Evolutionary conservation across 2,888 invertebrate species (phyloP).

Genomic region (Altica lythri): DNA sequence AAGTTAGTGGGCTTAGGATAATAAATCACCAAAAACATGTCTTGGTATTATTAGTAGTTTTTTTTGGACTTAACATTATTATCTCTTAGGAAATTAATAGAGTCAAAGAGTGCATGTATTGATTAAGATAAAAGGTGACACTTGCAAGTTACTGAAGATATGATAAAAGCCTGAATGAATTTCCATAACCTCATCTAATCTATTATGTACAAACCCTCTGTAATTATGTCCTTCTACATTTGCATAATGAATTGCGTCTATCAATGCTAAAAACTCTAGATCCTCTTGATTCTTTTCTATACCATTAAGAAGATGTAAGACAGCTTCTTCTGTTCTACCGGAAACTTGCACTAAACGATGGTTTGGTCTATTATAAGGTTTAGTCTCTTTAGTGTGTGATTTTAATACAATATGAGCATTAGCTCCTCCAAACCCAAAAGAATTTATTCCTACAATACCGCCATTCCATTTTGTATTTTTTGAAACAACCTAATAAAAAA

Average conservation of each 20-base stretch:
- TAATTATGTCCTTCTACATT: constrained; percentile 73
- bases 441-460: constrained; percentile 64
- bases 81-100: too few species aligned
- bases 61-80: too few species aligned
- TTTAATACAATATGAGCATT: constrained; percentile 60
- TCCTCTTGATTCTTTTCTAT: constrained; percentile 64
- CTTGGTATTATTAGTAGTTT: too few species aligned
- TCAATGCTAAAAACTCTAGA: constrained; percentile 70
- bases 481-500: constrained; percentile 57
- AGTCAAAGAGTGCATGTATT: too few species aligned
- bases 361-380: constrained; percentile 2
- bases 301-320: constrained; percentile 64
- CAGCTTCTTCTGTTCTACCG: constrained; percentile 76
- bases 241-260: constrained; percentile 70
- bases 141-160: too few species aligned
- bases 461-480: constrained; percentile 59
- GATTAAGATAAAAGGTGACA: too few species aligned
- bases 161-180: too few species aligned
- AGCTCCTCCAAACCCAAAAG: constrained; percentile 69
- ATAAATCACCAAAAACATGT: too few species aligned
- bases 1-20: too few species aligned
- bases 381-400: constrained; percentile 39
- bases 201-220: constrained; percentile 71
- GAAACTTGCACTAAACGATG: constrained; percentile 57
- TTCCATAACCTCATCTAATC: too few species aligned